Evolutionary conservation across 2,113 vertebrate species (phyloP), one percentile per base, ranked within the genome.

Genomic region (Daphoenositta chrysoptera): DNA sequence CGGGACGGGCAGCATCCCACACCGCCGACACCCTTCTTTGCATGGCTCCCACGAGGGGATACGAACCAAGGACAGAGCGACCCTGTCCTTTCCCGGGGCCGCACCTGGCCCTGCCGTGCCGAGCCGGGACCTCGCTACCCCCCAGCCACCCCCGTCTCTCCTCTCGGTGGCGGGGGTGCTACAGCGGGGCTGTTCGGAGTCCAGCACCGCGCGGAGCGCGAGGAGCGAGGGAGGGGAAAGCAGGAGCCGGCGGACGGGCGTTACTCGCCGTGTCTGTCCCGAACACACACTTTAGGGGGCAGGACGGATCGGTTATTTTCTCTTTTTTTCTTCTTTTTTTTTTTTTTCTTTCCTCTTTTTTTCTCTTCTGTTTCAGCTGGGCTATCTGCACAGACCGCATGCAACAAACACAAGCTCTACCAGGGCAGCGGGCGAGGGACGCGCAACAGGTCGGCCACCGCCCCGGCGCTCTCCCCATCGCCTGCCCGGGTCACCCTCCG

Each of bases 381-480:
- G 75, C 88, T 89, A 45, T 83, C 65, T 71, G 91, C 92, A 96
- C 70, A 82, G 93, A 91, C 37, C 47, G 89, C 97, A 96, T 94
- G 97, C 97, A 93, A 90, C 83, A 75, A 50, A 81, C 87, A 91
- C 76, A 72, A 68, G 37, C 44, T 75, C 56, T 39, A 53, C 40
- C 53, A 48, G 63, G 53, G 8, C 44, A 82, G 50, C 42, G 28
- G 40, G 35, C 33, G 9, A 53, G 76, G 75, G 65, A 82, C 75
- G 76, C 30, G 96, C 97, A 97, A 98, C 97, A 97, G 97, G 98
- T 97, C 73, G 61, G 53, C 78, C 35, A 63, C 86, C 48, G 83
- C 66, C 89, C 81, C 91, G 85, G 77, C 56, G 23, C 81, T 65
- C 35, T 16, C 60, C 26, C 15, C 69, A 15, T 90, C 71, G 56